A percentile compares a stretch with the other conserved stretches of the same genome.
Evolutionary conservation across 2,888 invertebrate species (phyloP).

Genomic region (Nomada flava): DNA sequence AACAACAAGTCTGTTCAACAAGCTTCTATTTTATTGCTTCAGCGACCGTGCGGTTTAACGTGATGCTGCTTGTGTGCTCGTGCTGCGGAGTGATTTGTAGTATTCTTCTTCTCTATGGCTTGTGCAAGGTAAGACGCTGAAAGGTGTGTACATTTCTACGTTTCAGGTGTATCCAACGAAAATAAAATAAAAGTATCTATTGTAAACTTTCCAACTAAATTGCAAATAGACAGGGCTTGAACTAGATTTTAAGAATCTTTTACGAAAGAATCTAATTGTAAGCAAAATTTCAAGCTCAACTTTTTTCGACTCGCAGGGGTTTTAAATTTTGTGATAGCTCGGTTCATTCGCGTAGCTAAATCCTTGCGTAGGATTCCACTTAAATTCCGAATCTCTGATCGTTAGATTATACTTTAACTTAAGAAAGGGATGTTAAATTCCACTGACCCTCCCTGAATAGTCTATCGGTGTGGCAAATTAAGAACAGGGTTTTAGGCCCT

Average conservation of each 20-base stretch:
- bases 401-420: not conserved
- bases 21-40: constrained; percentile 81
- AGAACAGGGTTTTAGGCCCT: not conserved
- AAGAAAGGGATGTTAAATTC: constrained; percentile 10
- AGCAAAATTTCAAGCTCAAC: not conserved
- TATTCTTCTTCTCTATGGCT: constrained; percentile 88
- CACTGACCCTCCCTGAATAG: not conserved
- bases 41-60: constrained; percentile 91
- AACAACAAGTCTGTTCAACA: constrained; percentile 4
- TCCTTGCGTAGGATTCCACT: no score
- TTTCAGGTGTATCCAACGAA: no score
- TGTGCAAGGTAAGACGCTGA: constrained; percentile 87
- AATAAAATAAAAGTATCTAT: no score
- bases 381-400: not conserved
- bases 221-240: not conserved
- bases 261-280: not conserved
- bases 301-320: no score
- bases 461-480: not conserved
- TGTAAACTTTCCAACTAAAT: not conserved
- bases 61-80: constrained; percentile 88
- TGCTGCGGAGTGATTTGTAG: constrained; percentile 89
- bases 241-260: not conserved
- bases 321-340: no score
- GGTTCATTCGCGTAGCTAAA: no score
- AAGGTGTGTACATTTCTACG: not conserved